Conservation (phyloP, 2,113 vertebrate species). For the Nestor notabilis region DNA sequence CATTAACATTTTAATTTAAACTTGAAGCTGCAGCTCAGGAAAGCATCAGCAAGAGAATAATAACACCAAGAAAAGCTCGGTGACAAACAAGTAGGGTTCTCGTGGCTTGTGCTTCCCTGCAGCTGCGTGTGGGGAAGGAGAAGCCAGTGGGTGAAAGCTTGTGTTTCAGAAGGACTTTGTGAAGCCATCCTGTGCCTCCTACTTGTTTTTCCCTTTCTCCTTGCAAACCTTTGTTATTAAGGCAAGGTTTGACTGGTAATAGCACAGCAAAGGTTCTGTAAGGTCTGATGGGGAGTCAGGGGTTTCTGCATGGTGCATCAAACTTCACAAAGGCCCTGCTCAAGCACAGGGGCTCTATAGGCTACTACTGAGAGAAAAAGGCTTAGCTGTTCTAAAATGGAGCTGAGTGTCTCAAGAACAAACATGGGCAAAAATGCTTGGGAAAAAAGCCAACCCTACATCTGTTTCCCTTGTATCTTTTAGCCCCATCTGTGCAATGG, state of each 20-base stretch:
- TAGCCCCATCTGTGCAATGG: not conserved
- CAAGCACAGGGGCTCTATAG: not conserved
- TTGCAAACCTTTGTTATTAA: not conserved
- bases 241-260: not conserved
- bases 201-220: not conserved
- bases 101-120: not conserved
- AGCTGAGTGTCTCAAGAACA: not conserved
- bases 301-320: not conserved
- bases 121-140: not conserved
- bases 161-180: not conserved
- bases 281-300: accelerated
- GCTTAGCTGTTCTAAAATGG: not conserved
- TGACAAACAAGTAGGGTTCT: not conserved
- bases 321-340: not conserved
- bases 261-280: not conserved
- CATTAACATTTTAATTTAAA: not conserved
- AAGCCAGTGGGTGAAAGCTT: not conserved
- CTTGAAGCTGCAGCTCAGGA: not conserved
- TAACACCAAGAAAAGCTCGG: accelerated
- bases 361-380: not conserved
- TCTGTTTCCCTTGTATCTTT: not conserved
- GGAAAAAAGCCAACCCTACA: not conserved
- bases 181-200: not conserved
- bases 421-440: not conserved
- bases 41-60: not conserved